These are phyloP conservation scores for Sebastes aleutianus DNA, from an alignment of 2,797 vertebrate genomes.

Conservation along the genomic window DNA sequence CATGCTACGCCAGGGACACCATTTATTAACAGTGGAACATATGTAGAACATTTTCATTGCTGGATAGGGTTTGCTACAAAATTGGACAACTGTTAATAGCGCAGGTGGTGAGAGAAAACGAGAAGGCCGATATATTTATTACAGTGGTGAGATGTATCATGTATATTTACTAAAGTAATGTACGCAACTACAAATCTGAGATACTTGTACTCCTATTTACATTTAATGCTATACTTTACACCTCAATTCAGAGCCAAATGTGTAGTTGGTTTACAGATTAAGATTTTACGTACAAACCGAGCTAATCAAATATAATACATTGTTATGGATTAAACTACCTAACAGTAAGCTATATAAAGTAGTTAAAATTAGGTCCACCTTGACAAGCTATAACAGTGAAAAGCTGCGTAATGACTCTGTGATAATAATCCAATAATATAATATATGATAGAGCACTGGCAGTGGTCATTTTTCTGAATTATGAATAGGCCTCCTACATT, in stretches of 20 bases:
- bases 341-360: neutral
- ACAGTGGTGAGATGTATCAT: neutral
- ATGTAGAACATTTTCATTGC: constrained; percentile 10
- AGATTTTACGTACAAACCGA: neutral
- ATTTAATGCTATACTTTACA: neutral
- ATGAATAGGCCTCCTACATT: neutral
- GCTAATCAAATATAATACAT: neutral
- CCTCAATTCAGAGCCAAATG: neutral
- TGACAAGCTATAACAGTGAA: neutral
- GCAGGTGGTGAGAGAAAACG: neutral
- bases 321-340: neutral
- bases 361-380: neutral
- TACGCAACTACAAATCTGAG: neutral
- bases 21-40: neutral
- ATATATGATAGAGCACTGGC: neutral
- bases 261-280: neutral
- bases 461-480: neutral
- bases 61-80: neutral
- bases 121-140: neutral
- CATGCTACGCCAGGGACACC: neutral
- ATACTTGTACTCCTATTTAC: neutral
- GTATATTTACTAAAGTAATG: neutral
- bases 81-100: neutral
- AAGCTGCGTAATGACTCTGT: neutral
- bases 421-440: neutral